A percentile compares a stretch with the other conserved stretches of the same genome.
These are phyloP conservation scores for Prietella phreatophila DNA, from an alignment of 2,113 vertebrate species.

Conservation along the genomic window DNA sequence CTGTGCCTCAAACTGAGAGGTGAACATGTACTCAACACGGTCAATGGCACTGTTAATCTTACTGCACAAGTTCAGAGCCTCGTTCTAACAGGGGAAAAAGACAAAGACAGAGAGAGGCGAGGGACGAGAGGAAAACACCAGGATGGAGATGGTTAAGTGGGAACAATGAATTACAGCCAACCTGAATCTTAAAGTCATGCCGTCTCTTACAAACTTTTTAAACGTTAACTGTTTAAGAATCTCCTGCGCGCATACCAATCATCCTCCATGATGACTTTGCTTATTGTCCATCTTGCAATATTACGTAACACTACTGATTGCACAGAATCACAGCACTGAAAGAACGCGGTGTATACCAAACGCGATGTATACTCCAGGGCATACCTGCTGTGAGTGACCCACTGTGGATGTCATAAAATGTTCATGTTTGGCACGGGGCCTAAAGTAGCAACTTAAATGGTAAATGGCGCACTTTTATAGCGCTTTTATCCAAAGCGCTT, in stretches of 20 bases:
- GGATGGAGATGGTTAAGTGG: not conserved
- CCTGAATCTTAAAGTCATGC: not conserved
- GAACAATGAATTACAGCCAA: not conserved
- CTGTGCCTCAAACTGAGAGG: slow-evolving; percentile 87
- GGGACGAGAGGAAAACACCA: not conserved
- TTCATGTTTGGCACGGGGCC: not conserved
- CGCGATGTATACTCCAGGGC: not conserved
- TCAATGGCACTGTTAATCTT: slow-evolving; percentile 91
- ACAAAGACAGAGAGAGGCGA: not conserved
- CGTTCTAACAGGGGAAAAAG: slow-evolving; percentile 70
- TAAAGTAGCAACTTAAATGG: not conserved
- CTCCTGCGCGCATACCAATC: not conserved
- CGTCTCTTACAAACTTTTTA: not conserved
- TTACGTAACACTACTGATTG: not conserved
- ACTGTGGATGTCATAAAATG: not conserved
- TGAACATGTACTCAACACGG: slow-evolving; percentile 92
- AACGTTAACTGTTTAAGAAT: not conserved
- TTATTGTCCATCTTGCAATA: not conserved
- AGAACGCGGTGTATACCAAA: not conserved
- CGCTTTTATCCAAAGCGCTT: too few species aligned
- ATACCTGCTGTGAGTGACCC: not conserved
- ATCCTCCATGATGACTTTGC: not conserved
- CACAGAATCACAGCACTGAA: not conserved
- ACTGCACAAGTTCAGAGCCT: slow-evolving; percentile 91
- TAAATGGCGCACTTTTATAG: too few species aligned